Base-by-base conservation (phyloP, 2,888 invertebrate genomes). In the Lepidochrysops patricia region DNA sequence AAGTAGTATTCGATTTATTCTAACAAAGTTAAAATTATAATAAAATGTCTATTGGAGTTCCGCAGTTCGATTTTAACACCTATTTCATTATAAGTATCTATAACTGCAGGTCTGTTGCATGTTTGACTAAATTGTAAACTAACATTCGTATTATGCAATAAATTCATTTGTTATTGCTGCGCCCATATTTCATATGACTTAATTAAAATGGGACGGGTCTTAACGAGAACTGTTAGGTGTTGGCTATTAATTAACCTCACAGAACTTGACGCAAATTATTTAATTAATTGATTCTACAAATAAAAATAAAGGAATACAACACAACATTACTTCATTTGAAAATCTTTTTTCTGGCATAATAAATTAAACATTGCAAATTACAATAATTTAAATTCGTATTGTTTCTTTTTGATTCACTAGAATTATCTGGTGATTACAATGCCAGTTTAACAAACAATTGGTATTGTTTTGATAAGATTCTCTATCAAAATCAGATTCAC, bases 401-500 rank as follows among this genome's bases (percentile, higher is more conserved):
- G n/a, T n/a, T n/a, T n/a, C n/a, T n/a, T n/a, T n/a, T n/a, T n/a
- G n/a, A n/a, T n/a, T n/a, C n/a, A n/a, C n/a, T n/a, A n/a, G n/a
- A n/a, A n/a, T n/a, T n/a, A n/a, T n/a, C n/a, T n/a, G n/a, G n/a
- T n/a, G 4, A n/a, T n/a, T 9, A 13, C 13, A 4, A 35, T n/a
- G 13, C 4, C n/a, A 13, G 35, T 13, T 35, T 2, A 35, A n/a
- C 35, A n/a, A 13, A 13, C 0, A 35, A 13, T 0, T 5, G 1
- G 15, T 37, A 37, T 37, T n/a, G n/a, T n/a, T 37, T 35, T 35
- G 35, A 19, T 43, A 19, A 15, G 37, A 15, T 43, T 43, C 19
- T 7, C 4, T 43, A 43, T 43, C 43, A 43, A 19, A 43, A 58
- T 59, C 57, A 57, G 57, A 59, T 58, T 27, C 32, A 61, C 57